These are phyloP conservation scores for Paramuricea clavata DNA, from an alignment of 92 coral and sea anemone species.

Conservation along the genomic window DNA sequence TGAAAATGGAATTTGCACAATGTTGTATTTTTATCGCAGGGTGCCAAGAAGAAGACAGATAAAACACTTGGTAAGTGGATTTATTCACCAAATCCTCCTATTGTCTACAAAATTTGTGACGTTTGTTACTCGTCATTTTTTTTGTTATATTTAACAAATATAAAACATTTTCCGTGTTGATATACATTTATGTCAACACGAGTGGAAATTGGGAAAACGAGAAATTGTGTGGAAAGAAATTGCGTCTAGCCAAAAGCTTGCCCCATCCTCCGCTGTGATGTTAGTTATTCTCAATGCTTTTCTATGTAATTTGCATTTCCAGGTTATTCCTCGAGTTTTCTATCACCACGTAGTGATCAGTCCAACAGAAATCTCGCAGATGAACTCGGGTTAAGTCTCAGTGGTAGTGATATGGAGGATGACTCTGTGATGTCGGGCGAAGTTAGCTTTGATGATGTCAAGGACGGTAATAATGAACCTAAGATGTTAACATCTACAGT, in stretches of 20 bases:
- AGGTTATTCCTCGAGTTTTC: constrained; percentile 37
- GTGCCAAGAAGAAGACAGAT: neutral
- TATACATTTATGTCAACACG: no score
- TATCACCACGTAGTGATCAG: constrained; percentile 33
- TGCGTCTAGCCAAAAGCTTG: no score
- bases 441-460: constrained; percentile 69
- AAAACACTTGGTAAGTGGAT: neutral
- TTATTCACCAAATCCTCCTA: no score
- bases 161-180: no score
- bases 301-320: neutral
- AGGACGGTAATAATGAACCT: constrained; percentile 41
- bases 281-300: no score
- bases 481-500: constrained; percentile 68
- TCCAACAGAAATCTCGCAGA: constrained; percentile 39
- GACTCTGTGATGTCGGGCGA: constrained; percentile 67
- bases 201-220: no score
- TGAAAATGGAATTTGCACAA: no score
- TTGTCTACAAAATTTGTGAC: no score
- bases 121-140: no score
- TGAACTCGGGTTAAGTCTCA: constrained; percentile 61
- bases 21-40: neutral
- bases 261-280: no score
- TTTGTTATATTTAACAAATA: no score
- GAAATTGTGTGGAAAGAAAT: no score
- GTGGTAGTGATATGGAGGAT: constrained; percentile 61